Evolutionary conservation across 2,797 vertebrate species (phyloP), one percentile per base, ranked within the genome.

Genomic region (Tapirus indicus): DNA sequence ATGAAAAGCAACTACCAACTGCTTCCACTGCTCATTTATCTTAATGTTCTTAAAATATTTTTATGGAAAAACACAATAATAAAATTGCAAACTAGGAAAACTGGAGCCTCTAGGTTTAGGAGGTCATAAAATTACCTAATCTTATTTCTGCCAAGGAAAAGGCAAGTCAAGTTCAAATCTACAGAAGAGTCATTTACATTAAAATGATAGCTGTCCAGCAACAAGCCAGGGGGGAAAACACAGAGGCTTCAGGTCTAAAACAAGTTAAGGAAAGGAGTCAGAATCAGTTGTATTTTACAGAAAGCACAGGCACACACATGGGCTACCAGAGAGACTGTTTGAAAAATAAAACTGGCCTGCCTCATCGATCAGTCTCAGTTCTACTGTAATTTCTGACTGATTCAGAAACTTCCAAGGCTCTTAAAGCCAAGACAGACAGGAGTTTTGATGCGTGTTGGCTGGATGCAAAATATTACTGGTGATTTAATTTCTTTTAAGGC

Each of bases 401-500:
- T 21, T 90, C 77, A 80, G 94, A 86, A 89, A 88, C 17, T 72
- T 92, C 38, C 49, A 97, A 95, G 25, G 60, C 29, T 84, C 23
- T n/a, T 74, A 91, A 20, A 35, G 52, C 21, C 68, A 20, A 83
- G 79, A 38, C 18, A 90, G 88, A 86, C 47, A 35, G 25, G 66
- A 87, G 71, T 47, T 85, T 87, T n/a, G 74, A 84, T 49, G 62
- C 95, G 35, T 91, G 68, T 27, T 82, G 87, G 38, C 69, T 75
- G 38, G 64, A 68, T 94, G 71, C 20, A 83, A 38, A 60, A 3
- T 38, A 95, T 11, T 62, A 82, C 49, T 47, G 77, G 90, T 84
- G 58, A n/a, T 60, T 88, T 85, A 97, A 97, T 95, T 97, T 94
- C 95, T 87, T 88, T 20, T 79, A 25, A 88, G 27, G 66, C 91